phyloP scores from a whole-genome alignment of 2,113 vertebrate genomes.

The Colinus virginianus region DNA sequence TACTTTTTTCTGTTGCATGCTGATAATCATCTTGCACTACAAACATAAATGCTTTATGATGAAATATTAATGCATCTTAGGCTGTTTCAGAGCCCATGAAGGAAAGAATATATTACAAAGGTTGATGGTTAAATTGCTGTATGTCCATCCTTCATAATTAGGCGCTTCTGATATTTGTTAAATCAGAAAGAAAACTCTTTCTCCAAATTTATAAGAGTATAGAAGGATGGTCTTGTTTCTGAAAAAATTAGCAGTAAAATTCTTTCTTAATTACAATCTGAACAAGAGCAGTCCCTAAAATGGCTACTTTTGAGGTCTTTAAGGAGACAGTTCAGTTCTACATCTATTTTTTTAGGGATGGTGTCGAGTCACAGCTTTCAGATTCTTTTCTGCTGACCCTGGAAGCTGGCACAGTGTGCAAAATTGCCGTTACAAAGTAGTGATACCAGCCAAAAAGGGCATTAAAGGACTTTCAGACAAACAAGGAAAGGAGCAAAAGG shows the following conservation, averaged over 20 bases:
- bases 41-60: background rate
- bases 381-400: background rate
- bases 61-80: background rate
- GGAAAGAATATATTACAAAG: background rate
- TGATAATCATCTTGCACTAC: background rate
- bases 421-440: conserved; percentile 3
- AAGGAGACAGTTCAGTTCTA: background rate
- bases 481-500: conserved; percentile 1
- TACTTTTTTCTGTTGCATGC: background rate
- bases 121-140: background rate
- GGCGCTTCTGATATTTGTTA: background rate
- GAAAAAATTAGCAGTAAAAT: background rate
- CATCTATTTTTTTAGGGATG: background rate
- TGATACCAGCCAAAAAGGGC: background rate
- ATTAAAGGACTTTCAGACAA: background rate
- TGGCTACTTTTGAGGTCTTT: background rate
- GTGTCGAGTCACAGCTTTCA: background rate
- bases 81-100: background rate
- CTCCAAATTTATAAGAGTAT: background rate
- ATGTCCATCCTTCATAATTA: background rate
- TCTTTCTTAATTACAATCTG: background rate
- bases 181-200: background rate
- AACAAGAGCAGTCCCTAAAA: background rate
- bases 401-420: background rate
- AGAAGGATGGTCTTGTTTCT: background rate